phyloP scores from a whole-genome alignment of 2,797 vertebrate genomes.

The Adrianichthys oophorus region DNA sequence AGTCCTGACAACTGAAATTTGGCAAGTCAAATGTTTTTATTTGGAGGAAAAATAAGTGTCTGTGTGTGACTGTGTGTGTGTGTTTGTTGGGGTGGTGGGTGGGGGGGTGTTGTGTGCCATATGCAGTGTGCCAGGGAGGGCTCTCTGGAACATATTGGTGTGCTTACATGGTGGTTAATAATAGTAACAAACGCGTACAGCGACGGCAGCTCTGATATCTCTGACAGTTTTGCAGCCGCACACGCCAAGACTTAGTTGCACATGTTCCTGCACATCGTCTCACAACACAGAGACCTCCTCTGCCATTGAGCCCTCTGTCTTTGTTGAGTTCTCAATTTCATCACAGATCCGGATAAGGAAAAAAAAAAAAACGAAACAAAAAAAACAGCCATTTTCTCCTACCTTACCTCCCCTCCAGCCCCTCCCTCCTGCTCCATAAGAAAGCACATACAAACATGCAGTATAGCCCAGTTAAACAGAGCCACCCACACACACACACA shows the following conservation, averaged over 20 bases:
- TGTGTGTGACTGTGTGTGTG: conserved; percentile 6
- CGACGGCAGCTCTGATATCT: conserved; percentile 74
- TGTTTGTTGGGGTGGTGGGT: conserved; percentile 46
- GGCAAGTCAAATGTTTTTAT: conserved; percentile 75
- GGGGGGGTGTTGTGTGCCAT: conserved; percentile 50
- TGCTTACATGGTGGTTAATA: conserved; percentile 78
- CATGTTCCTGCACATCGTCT: conserved; percentile 9
- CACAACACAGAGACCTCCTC: conserved; percentile 63
- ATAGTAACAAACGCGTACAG: conserved; percentile 76
- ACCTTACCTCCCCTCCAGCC: conserved; percentile 23
- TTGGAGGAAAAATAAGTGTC: conserved; percentile 50
- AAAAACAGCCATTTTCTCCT: conserved; percentile 55
- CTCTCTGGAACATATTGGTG: conserved; percentile 78
- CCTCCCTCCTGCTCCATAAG: conserved; percentile 42
- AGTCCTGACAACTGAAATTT: conserved; percentile 67
- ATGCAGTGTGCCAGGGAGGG: conserved; percentile 65
- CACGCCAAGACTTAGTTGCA: conserved; percentile 56
- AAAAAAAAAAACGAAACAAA: conserved; percentile 20
- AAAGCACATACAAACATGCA: conserved; percentile 37
- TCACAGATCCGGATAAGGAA: conserved; percentile 61
- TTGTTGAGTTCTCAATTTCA: conserved; percentile 74
- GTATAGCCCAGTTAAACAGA: conserved; percentile 49
- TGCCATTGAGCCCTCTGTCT: conserved; percentile 70
- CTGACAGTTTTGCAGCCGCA: conserved; percentile 78
- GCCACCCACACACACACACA: conserved; percentile 35